phyloP scores from a whole-genome alignment of 2,888 invertebrate genomes.

The Chalcosyrphus nemorum region DNA sequence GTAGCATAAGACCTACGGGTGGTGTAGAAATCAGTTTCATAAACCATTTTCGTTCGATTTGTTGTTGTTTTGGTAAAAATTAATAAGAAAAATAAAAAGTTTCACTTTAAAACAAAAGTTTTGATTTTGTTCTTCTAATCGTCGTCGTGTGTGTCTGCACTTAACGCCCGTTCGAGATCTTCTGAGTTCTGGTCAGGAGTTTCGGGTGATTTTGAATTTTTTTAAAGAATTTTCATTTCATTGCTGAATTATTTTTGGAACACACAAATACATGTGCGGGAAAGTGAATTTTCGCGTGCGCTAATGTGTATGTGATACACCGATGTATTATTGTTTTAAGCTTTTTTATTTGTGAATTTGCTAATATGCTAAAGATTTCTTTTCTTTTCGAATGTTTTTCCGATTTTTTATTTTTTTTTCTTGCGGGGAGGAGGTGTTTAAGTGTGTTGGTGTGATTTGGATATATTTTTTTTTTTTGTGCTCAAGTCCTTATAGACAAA shows the following conservation, averaged over 20 bases:
- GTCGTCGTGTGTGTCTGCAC: constrained; percentile 79
- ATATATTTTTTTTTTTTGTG: neutral
- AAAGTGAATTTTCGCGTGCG: constrained; percentile 50
- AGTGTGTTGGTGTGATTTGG: constrained; percentile 31
- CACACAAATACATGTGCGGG: constrained; percentile 55
- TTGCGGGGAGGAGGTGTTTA: neutral
- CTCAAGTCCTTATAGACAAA: constrained; percentile 36
- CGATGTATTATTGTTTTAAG: constrained; percentile 18
- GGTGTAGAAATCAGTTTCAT: constrained; percentile 96
- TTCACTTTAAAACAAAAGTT: constrained; percentile 65
- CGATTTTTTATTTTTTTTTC: neutral
- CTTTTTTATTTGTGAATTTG: constrained; percentile 43
- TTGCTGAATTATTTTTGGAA: constrained; percentile 82
- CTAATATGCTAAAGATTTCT: constrained; percentile 34
- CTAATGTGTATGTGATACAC: neutral
- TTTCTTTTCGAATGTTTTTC: too few species aligned
- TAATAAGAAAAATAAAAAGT: constrained; percentile 60
- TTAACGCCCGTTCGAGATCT: constrained; percentile 82
- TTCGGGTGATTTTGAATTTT: constrained; percentile 78
- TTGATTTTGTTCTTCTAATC: constrained; percentile 74
- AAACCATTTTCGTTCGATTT: constrained; percentile 87
- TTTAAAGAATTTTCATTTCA: constrained; percentile 74
- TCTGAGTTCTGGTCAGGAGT: constrained; percentile 78
- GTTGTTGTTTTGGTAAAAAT: constrained; percentile 31
- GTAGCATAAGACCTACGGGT: constrained; percentile 91